Evolutionary conservation across 1,140 invertebrate genomes (phyloP).

Genomic region (Zeugodacus cucurbitae): DNA sequence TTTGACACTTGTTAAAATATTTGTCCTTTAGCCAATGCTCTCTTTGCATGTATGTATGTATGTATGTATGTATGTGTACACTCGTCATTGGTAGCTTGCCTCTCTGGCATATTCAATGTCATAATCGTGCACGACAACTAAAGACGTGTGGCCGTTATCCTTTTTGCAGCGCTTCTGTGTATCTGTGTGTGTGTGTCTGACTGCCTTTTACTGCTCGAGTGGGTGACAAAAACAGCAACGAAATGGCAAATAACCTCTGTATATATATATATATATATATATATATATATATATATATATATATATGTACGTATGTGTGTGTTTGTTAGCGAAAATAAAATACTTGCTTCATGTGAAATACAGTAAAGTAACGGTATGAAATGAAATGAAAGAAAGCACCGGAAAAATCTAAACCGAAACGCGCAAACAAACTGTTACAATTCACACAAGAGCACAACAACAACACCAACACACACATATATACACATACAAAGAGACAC

Average conservation of each 20-base stretch:
- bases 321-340: not conserved
- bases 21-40: conserved; percentile 46
- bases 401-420: conserved; percentile 30
- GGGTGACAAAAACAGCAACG: conserved; percentile 34
- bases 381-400: conserved; percentile 2
- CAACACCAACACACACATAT: not conserved
- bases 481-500: not conserved
- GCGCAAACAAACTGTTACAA: conserved; percentile 38
- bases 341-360: not conserved
- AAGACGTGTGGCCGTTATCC: conserved; percentile 45
- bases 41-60: not conserved
- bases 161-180: not conserved
- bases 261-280: not conserved
- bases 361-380: not conserved
- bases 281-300: not conserved
- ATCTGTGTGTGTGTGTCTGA: not conserved
- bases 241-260: conserved; percentile 14
- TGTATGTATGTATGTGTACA: not conserved
- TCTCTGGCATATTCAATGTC: not conserved
- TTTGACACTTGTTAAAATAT: conserved; percentile 52
- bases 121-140: conserved; percentile 55
- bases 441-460: not conserved
- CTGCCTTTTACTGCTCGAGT: conserved; percentile 20
- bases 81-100: not conserved
- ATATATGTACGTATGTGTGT: not conserved